These are phyloP conservation scores for Drosophila saltans DNA, from an alignment of 1,140 invertebrate genomes.

Conservation along the genomic window DNA sequence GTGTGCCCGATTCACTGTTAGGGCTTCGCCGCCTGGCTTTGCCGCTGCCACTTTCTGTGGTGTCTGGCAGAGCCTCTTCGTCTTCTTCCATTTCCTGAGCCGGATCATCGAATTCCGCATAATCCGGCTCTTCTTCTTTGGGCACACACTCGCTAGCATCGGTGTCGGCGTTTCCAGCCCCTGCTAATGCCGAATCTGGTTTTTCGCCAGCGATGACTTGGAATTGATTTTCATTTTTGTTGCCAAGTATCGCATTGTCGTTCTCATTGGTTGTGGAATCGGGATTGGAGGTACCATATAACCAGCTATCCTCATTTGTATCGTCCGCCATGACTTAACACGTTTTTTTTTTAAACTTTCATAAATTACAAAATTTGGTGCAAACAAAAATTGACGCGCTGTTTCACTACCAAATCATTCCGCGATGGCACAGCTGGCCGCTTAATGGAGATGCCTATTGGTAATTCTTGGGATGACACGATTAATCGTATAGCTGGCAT, in stretches of 20 bases:
- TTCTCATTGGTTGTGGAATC: constrained; percentile 81
- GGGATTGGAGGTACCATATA: constrained; percentile 87
- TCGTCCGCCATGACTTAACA: constrained; percentile 85
- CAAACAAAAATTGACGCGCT: constrained; percentile 22
- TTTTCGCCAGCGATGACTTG: constrained; percentile 50
- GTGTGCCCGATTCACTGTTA: constrained; percentile 22
- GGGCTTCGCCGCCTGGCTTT: constrained; percentile 17
- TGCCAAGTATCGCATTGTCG: constrained; percentile 35
- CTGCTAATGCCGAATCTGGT: constrained; percentile 21
- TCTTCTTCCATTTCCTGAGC: constrained; percentile 82
- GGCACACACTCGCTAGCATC: constrained; percentile 20
- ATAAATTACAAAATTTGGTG: not conserved
- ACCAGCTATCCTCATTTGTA: constrained; percentile 89
- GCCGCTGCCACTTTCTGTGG: constrained; percentile 49
- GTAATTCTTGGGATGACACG: too few relatives aligned
- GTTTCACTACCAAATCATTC: constrained; percentile 1
- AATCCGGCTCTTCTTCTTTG: constrained; percentile 63
- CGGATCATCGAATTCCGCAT: constrained; percentile 75
- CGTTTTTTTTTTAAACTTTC: constrained; percentile 15
- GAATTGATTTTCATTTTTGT: not conserved
- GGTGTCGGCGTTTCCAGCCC: not conserved
- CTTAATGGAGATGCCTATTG: too few relatives aligned
- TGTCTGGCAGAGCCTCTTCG: constrained; percentile 74
- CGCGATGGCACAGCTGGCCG: too few relatives aligned
- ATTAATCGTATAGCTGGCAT: too few relatives aligned